These are phyloP conservation scores for Iselma pallidipennis DNA, from an alignment of 2,888 invertebrate species.

Conservation along the genomic window DNA sequence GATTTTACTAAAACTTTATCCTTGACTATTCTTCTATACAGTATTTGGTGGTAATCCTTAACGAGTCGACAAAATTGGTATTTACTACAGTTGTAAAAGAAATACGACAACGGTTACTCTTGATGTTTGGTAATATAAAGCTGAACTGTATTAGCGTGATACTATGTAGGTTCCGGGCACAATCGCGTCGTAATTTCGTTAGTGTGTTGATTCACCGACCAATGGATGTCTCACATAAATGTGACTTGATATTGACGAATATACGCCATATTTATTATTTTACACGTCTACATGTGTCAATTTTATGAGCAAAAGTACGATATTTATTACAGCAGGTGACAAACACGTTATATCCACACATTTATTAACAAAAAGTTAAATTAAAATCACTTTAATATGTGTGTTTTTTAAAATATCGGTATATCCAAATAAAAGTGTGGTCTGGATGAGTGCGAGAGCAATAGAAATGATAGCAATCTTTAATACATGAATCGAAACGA, in stretches of 20 bases:
- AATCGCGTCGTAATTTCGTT: background rate
- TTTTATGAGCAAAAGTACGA: background rate
- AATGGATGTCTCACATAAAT: background rate
- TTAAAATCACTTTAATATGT: too few species aligned
- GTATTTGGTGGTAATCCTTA: slow-evolving; percentile 8
- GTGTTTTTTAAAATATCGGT: too few species aligned
- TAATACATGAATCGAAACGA: too few species aligned
- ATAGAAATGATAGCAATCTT: too few species aligned
- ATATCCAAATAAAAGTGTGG: too few species aligned
- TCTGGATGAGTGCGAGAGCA: too few species aligned
- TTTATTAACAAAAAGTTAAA: background rate
- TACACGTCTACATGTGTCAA: background rate
- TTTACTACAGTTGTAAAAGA: slow-evolving; percentile 5
- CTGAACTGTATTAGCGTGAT: slow-evolving; percentile 2
- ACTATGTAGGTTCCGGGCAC: background rate
- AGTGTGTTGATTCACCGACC: background rate
- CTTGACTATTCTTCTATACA: slow-evolving; percentile 7
- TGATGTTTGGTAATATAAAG: background rate
- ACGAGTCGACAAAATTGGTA: slow-evolving; percentile 4
- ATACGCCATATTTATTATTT: background rate
- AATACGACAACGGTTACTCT: background rate
- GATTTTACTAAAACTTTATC: slow-evolving; percentile 1
- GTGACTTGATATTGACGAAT: background rate
- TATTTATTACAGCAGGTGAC: background rate
- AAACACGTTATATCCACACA: too few species aligned